Evolutionary conservation across 2,113 vertebrate species (phyloP).

Genomic region (Ariopsis seemanni): DNA sequence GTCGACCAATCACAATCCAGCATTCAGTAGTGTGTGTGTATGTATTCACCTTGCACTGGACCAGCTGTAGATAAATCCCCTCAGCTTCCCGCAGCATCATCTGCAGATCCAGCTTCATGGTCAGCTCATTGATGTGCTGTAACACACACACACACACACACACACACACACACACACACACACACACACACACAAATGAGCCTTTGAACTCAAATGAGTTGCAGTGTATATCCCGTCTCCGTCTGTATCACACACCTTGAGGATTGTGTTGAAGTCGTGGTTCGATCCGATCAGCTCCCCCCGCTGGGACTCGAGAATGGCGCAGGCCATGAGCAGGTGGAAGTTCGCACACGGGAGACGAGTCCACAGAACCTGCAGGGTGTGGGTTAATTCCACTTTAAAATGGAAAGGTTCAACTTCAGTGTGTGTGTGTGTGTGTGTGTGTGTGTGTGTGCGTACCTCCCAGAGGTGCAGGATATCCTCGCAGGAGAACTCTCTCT

Average conservation of each 20-base stretch:
- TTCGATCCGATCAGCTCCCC: slow-evolving; percentile 84
- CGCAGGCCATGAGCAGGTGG: slow-evolving; percentile 85
- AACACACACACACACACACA: slow-evolving; percentile 33
- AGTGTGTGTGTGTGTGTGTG: not conserved
- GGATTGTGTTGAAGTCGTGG: slow-evolving; percentile 89
- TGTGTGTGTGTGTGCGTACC: slow-evolving; percentile 61
- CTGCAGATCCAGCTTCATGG: slow-evolving; percentile 87
- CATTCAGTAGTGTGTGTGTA: not conserved
- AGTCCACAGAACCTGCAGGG: slow-evolving; percentile 82
- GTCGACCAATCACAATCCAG: not conserved
- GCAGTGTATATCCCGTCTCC: not conserved
- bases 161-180: not conserved
- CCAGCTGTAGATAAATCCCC: slow-evolving; percentile 83
- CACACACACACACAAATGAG: not conserved
- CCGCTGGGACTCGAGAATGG: slow-evolving; percentile 84
- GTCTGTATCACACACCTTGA: slow-evolving; percentile 74
- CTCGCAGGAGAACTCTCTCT: slow-evolving; percentile 87
- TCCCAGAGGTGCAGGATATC: slow-evolving; percentile 89
- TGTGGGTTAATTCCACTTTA: not conserved
- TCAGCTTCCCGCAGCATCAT: slow-evolving; percentile 75
- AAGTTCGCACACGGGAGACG: slow-evolving; percentile 83
- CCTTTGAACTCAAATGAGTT: not conserved
- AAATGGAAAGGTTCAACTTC: not conserved
- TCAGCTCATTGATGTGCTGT: slow-evolving; percentile 91
- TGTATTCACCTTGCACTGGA: slow-evolving; percentile 67